A percentile compares a stretch with the other conserved stretches of the same genome.
These are phyloP conservation scores for Chiridota heheva DNA, from an alignment of 35 echinoderm and acorn worm species.

Conservation along the genomic window DNA sequence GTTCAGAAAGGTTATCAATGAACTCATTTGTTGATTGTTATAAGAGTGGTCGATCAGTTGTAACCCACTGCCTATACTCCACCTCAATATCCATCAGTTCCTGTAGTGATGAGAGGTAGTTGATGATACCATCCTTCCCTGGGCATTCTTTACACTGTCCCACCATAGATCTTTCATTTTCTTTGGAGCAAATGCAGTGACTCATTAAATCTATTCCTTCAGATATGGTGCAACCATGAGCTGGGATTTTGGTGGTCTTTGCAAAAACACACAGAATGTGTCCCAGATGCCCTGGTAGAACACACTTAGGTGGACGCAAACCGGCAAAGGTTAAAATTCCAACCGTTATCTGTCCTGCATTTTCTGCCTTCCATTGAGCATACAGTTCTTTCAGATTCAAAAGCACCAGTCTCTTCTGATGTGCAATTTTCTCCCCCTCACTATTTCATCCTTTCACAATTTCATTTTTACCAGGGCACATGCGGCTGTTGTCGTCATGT, in stretches of 20 bases:
- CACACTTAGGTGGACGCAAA: conserved; percentile 12
- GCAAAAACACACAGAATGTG: conserved; percentile 4
- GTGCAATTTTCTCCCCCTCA: too few species aligned
- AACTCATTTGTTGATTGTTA: neutral
- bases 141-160: too few species aligned
- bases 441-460: neutral
- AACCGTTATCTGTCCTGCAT: neutral
- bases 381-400: conserved; percentile 3
- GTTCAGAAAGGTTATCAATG: neutral
- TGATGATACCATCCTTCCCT: too few species aligned
- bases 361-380: conserved; percentile 2
- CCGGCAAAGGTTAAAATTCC: conserved; percentile 1
- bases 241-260: conserved; percentile 4
- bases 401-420: too few species aligned
- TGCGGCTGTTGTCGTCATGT: neutral
- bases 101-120: too few species aligned
- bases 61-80: neutral
- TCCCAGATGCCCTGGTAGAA: neutral
- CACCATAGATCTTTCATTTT: conserved; percentile 2
- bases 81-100: too few species aligned
- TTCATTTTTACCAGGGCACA: conserved; percentile 17
- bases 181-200: neutral
- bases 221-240: neutral
- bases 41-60: neutral
- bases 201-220: conserved; percentile 7